These are phyloP conservation scores for Patella depressa DNA, from an alignment of 2,888 invertebrate species.

Conservation along the genomic window DNA sequence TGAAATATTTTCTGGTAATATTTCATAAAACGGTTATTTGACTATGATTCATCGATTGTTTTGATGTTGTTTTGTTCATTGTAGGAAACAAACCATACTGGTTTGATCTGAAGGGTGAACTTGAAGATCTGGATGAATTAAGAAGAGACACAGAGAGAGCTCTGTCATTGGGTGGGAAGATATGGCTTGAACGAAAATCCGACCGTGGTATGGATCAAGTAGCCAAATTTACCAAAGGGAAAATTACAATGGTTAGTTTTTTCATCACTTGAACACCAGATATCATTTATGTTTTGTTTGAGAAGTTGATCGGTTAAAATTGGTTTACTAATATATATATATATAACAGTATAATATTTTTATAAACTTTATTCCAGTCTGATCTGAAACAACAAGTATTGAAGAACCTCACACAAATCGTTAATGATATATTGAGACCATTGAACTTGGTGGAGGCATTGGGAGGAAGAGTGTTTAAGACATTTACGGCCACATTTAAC, in stretches of 20 bases:
- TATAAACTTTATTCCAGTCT: conserved; percentile 28
- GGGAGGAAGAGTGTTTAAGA: conserved; percentile 35
- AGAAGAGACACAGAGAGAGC: conserved; percentile 34
- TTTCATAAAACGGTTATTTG: not conserved
- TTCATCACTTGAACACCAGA: not conserved
- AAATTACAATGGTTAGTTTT: conserved; percentile 36
- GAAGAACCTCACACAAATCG: conserved; percentile 30
- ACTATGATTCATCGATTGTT: not conserved
- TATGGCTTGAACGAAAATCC: not conserved
- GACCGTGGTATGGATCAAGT: conserved; percentile 36
- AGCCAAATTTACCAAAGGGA: conserved; percentile 41
- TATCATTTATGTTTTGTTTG: too few relatives aligned
- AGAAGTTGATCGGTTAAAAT: too few relatives aligned
- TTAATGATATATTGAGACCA: conserved; percentile 33
- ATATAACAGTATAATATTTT: too few relatives aligned
- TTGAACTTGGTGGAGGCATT: conserved; percentile 31
- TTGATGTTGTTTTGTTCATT: conserved; percentile 9
- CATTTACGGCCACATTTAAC: conserved; percentile 23
- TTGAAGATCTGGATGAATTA: conserved; percentile 34
- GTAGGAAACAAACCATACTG: conserved; percentile 51
- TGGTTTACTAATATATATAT: too few relatives aligned
- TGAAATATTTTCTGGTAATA: too few relatives aligned
- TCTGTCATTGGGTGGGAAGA: conserved; percentile 41
- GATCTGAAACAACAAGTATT: conserved; percentile 34
- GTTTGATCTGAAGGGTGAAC: conserved; percentile 47